phyloP scores from a whole-genome alignment of 2,797 vertebrate species.

The Rhodeus uyekii region DNA sequence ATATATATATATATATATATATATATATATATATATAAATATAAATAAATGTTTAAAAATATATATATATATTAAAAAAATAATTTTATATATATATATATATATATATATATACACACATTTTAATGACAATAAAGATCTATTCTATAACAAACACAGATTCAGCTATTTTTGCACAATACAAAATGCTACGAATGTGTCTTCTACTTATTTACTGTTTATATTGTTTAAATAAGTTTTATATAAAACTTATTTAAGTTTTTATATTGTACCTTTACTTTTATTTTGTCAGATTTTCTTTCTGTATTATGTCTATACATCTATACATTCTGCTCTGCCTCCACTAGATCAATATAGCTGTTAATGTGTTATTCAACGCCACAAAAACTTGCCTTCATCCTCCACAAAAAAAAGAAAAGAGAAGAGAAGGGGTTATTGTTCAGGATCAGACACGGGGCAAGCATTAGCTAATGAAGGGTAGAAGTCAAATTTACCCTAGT shows the following conservation, averaged over 20 bases:
- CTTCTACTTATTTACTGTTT: background rate
- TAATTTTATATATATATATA: too few species aligned
- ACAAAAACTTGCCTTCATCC: background rate
- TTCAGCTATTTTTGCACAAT: too few species aligned
- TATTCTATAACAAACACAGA: too few species aligned
- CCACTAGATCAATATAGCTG: background rate
- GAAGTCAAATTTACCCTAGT: constrained; percentile 80
- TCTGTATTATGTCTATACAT: background rate
- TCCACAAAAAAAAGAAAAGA: too few species aligned
- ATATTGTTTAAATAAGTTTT: too few species aligned
- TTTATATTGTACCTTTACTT: background rate
- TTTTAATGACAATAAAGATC: too few species aligned
- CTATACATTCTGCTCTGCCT: background rate
- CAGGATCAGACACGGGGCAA: background rate
- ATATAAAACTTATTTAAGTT: too few species aligned
- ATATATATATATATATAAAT: too few species aligned
- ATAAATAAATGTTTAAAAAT: too few species aligned
- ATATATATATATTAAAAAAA: too few species aligned
- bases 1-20: too few species aligned
- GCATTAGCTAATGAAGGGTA: background rate
- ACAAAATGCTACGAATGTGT: background rate
- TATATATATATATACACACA: too few species aligned
- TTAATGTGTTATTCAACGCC: background rate
- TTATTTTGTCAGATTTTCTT: background rate
- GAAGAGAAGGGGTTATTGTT: background rate